A percentile compares a stretch with the other conserved stretches of the same genome.
Evolutionary conservation across 2,797 vertebrate genomes (phyloP).

Genomic region (Anguilla anguilla): DNA sequence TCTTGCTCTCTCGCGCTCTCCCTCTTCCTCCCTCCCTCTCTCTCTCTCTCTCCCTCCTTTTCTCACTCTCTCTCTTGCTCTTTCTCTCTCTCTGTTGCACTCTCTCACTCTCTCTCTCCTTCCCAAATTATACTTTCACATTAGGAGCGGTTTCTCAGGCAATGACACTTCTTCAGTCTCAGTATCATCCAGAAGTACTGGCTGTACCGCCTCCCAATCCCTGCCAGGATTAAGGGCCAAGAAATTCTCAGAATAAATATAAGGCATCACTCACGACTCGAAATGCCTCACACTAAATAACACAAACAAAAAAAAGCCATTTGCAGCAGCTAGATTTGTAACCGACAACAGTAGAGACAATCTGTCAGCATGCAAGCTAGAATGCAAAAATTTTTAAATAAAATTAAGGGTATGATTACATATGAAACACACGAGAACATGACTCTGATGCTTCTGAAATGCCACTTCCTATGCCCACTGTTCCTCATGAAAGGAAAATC

Average conservation of each 20-base stretch:
- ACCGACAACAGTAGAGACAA: not conserved
- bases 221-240: too few species aligned
- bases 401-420: not conserved
- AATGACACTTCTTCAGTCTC: constrained; percentile 29
- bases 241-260: too few species aligned
- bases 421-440: too few species aligned
- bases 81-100: not conserved
- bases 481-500: not conserved
- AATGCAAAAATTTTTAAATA: not conserved
- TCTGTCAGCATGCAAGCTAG: not conserved
- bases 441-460: not conserved
- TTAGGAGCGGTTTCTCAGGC: constrained; percentile 18
- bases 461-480: not conserved
- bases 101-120: constrained; percentile 17
- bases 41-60: not conserved
- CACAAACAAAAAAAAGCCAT: not conserved
- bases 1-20: too few species aligned
- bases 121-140: constrained; percentile 27
- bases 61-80: not conserved
- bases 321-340: not conserved
- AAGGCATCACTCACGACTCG: not conserved
- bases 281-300: not conserved
- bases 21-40: not conserved
- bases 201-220: too few species aligned
- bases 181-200: not conserved